phyloP scores from a whole-genome alignment of 1,140 invertebrate genomes.

The fruit fly (Drosophila melanogaster) region Release_6_plus_ISO1_MT NT_033779.5:20693501-20694000 shows the following conservation, averaged over 20 bases:
- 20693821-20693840: constrained; percentile 36
- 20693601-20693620: constrained; percentile 15
- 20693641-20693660: constrained; percentile 71
- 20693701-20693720: constrained; percentile 77
- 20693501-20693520: constrained; percentile 71
- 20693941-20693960: constrained; percentile 5
- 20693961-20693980: constrained; percentile 32
- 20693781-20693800: constrained; percentile 44
- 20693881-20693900: constrained; percentile 67
- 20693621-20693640: background rate
- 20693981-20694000: constrained; percentile 37
- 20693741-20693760: constrained; percentile 78
- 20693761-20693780: constrained; percentile 79
- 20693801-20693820: constrained; percentile 46
- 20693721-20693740: constrained; percentile 70
- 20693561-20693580: constrained; percentile 56
- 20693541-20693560: background rate
- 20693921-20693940: constrained; percentile 27
- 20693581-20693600: constrained; percentile 32
- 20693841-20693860: constrained; percentile 30
- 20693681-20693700: constrained; percentile 59
- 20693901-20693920: constrained; percentile 79
- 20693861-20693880: constrained; percentile 80
- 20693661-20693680: constrained; percentile 20
- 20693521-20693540: constrained; percentile 54